phyloP scores from a whole-genome alignment of 2,888 invertebrate species.

The Phengaris alcon region DNA sequence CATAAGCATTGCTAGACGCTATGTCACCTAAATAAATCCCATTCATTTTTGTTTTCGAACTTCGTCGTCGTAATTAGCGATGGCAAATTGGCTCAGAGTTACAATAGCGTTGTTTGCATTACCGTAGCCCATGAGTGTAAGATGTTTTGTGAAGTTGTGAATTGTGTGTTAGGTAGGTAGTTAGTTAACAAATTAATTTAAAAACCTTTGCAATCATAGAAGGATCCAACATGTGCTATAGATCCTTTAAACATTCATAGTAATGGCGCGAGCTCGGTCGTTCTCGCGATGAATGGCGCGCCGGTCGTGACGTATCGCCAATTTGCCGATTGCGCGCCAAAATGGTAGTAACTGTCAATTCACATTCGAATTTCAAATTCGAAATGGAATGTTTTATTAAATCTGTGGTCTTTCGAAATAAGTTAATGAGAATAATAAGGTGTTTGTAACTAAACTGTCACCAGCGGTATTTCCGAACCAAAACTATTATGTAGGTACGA shows the following conservation, averaged over 20 bases:
- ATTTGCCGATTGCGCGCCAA: constrained; percentile 59
- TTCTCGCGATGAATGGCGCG: constrained; percentile 61
- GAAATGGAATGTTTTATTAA: not conserved
- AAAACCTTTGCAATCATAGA: not conserved
- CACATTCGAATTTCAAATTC: constrained; percentile 22
- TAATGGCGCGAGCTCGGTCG: constrained; percentile 60
- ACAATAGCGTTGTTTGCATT: too few species aligned
- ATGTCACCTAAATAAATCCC: too few species aligned
- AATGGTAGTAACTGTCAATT: constrained; percentile 40
- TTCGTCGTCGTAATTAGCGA: too few species aligned
- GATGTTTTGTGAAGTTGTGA: too few species aligned
- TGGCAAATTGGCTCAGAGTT: too few species aligned
- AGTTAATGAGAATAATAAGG: too few species aligned
- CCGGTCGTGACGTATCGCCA: constrained; percentile 64
- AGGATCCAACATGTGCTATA: constrained; percentile 37
- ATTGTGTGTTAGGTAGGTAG: not conserved
- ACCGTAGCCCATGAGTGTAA: too few species aligned
- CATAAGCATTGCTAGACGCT: too few species aligned
- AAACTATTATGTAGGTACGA: too few species aligned
- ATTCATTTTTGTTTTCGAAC: too few species aligned
- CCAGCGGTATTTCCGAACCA: too few species aligned
- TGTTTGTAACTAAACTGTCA: too few species aligned
- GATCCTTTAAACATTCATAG: constrained; percentile 64
- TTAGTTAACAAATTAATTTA: not conserved
- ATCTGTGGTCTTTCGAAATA: not conserved